Percentiles rank a stretch among this genome's conserved stretches.
Conservation (phyloP, 1,140 invertebrate genomes). For the Drosophila yakuba region DNA sequence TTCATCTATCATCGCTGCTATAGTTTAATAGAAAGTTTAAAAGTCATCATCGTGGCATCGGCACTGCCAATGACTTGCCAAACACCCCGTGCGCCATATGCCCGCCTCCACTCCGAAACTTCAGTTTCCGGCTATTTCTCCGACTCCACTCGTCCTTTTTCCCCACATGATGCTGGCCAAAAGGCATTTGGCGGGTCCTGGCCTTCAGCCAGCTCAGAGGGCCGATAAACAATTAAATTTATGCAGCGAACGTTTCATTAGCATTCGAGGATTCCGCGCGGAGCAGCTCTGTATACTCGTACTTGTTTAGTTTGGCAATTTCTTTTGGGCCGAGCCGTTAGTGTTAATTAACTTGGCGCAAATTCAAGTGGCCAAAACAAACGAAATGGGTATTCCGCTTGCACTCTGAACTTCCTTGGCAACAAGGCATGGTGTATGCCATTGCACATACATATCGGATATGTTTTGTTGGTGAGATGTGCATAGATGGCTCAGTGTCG, state of each 20-base stretch:
- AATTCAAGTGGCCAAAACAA: slow-evolving; percentile 65
- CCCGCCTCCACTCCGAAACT: slow-evolving; percentile 11
- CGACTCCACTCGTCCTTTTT: neutral
- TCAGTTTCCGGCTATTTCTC: slow-evolving; percentile 4
- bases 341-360: slow-evolving; percentile 79
- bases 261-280: slow-evolving; percentile 55
- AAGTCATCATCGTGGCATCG: slow-evolving; percentile 70
- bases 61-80: slow-evolving; percentile 71
- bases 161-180: slow-evolving; percentile 30
- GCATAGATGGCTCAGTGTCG: slow-evolving; percentile 29
- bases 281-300: neutral
- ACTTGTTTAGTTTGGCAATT: slow-evolving; percentile 37
- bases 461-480: no score
- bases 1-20: slow-evolving; percentile 82
- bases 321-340: slow-evolving; percentile 41
- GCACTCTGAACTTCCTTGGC: slow-evolving; percentile 36
- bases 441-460: neutral
- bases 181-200: slow-evolving; percentile 30
- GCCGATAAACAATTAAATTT: slow-evolving; percentile 80
- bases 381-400: slow-evolving; percentile 15
- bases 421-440: slow-evolving; percentile 1
- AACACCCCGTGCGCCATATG: slow-evolving; percentile 53
- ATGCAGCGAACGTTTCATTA: slow-evolving; percentile 75
- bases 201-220: slow-evolving; percentile 38
- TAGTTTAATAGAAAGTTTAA: slow-evolving; percentile 84